Evolutionary conservation across 2,113 vertebrate species (phyloP).

Genomic region (Erpornis zantholeuca): DNA sequence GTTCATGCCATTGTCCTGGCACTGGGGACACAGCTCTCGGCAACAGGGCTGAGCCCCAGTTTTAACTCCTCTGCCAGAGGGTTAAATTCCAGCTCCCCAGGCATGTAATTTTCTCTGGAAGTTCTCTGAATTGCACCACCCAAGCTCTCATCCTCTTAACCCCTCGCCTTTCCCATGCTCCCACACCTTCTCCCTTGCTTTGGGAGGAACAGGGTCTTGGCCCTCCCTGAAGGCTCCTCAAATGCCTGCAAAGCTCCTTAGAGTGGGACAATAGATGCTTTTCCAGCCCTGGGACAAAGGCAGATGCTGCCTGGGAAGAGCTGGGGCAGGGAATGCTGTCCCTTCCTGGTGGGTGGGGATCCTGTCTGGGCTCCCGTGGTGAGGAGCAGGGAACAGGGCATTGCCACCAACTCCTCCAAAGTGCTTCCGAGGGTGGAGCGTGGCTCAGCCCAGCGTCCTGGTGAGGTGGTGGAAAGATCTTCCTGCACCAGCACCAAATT

Average conservation of each 20-base stretch:
- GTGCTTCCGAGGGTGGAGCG: accelerated
- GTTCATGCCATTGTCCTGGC: accelerated
- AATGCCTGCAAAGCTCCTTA: background rate
- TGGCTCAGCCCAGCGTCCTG: accelerated
- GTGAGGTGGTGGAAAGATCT: background rate
- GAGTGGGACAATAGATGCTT: background rate
- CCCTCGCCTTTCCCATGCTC: background rate
- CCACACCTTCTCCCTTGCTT: background rate
- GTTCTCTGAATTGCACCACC: background rate
- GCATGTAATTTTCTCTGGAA: background rate
- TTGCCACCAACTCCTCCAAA: background rate
- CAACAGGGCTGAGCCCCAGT: background rate
- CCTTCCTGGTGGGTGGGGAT: background rate
- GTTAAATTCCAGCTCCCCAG: background rate
- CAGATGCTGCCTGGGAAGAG: background rate
- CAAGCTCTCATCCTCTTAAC: background rate
- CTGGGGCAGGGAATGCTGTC: background rate
- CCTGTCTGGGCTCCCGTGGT: background rate
- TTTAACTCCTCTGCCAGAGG: background rate
- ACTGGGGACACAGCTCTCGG: background rate
- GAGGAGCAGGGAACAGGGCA: background rate
- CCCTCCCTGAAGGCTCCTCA: background rate
- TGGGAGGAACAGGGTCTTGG: background rate
- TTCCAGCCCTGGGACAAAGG: background rate
- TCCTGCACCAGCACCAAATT: background rate